Conservation (phyloP, 2,888 invertebrate genomes). For the Leptopilina myrica region DNA sequence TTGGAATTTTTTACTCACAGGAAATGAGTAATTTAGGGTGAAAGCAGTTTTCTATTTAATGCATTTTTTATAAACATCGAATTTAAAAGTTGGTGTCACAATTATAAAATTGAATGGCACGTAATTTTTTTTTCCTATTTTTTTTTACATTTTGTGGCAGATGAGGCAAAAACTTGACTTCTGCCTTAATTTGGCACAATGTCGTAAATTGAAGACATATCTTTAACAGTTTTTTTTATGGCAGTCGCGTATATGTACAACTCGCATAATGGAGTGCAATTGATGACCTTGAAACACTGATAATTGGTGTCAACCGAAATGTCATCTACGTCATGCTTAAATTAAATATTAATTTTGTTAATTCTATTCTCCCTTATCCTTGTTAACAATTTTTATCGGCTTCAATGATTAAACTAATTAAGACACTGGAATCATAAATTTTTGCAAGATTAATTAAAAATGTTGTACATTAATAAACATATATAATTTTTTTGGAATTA, state of each 20-base stretch:
- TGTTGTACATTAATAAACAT: neutral
- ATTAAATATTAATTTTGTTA: conserved; percentile 38
- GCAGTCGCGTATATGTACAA: conserved; percentile 55
- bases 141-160: neutral
- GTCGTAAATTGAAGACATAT: conserved; percentile 46
- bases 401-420: neutral
- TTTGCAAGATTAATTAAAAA: neutral
- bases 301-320: conserved; percentile 60
- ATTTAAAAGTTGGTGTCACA: conserved; percentile 42
- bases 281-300: conserved; percentile 59
- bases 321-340: conserved; percentile 48
- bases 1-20: too few relatives aligned
- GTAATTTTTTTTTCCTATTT: conserved; percentile 52
- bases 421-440: neutral
- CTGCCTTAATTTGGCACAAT: conserved; percentile 50
- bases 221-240: conserved; percentile 56
- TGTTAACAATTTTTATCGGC: conserved; percentile 34
- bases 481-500: too few relatives aligned
- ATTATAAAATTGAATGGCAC: conserved; percentile 53
- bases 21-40: too few relatives aligned
- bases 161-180: neutral
- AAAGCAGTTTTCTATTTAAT: neutral
- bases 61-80: conserved; percentile 17
- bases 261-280: conserved; percentile 58
- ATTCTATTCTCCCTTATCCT: conserved; percentile 43